A percentile compares a stretch with the other conserved stretches of the same genome.
phyloP scores from a whole-genome alignment of 1,140 invertebrate genomes.

The Phenacoccus solenopsis region DNA sequence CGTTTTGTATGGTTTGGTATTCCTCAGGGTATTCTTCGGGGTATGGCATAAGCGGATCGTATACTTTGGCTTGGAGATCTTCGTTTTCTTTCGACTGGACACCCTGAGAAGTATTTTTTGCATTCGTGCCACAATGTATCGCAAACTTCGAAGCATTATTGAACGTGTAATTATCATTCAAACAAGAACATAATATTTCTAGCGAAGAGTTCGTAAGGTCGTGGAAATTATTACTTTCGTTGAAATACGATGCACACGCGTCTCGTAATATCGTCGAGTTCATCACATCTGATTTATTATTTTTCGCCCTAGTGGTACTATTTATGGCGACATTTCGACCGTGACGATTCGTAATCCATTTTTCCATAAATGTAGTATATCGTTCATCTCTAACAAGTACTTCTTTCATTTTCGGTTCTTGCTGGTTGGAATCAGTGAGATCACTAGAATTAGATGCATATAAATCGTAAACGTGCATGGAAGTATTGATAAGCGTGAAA shows the following conservation, averaged over 20 bases:
- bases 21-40: conserved; percentile 25
- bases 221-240: no score
- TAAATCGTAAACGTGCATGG: not conserved
- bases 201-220: no score
- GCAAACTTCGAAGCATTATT: not conserved
- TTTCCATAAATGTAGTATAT: not conserved
- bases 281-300: not conserved
- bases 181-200: no score
- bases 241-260: no score
- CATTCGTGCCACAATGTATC: no score
- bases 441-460: not conserved
- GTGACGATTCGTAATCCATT: not conserved
- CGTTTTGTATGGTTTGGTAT: conserved; percentile 23
- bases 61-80: not conserved
- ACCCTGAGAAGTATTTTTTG: no score
- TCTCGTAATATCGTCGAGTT: not conserved
- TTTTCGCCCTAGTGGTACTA: not conserved
- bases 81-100: not conserved
- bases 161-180: no score
- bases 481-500: not conserved
- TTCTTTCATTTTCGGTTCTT: not conserved
- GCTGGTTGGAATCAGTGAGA: not conserved
- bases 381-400: not conserved
- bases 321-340: not conserved
- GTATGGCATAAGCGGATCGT: conserved; percentile 20